Percentiles rank a stretch among this genome's conserved stretches.
Conservation (phyloP, 2,113 vertebrate species). For the Oryctolagus cuniculus region DNA sequence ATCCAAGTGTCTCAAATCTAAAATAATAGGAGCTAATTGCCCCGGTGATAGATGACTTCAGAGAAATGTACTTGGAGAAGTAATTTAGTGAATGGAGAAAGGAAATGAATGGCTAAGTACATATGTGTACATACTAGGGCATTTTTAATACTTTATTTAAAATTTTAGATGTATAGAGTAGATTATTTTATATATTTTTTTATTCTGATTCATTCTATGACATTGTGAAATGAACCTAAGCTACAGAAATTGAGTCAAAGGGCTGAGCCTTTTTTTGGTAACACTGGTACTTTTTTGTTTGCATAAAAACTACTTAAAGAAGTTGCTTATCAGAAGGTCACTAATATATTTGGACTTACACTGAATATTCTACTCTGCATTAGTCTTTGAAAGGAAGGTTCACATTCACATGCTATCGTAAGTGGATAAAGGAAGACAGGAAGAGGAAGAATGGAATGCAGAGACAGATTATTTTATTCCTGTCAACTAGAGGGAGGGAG, state of each 20-base stretch:
- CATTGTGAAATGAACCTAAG: not conserved
- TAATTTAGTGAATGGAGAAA: not conserved
- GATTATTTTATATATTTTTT: not conserved
- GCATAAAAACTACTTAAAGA: not conserved
- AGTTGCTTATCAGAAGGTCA: not conserved
- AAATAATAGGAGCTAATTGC: slow-evolving; percentile 4
- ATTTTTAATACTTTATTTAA: not conserved
- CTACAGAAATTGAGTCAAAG: not conserved
- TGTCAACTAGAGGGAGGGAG: not conserved
- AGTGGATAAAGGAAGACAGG: not conserved
- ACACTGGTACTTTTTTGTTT: slow-evolving; percentile 30
- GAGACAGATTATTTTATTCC: not conserved
- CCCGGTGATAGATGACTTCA: not conserved
- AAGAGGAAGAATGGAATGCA: not conserved
- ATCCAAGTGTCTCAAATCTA: slow-evolving; percentile 21
- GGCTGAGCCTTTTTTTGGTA: not conserved
- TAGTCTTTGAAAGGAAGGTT: slow-evolving; percentile 53
- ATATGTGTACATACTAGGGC: not conserved
- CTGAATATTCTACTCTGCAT: slow-evolving; percentile 14
- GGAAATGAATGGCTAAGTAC: not conserved
- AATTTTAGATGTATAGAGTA: not conserved
- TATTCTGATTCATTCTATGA: slow-evolving; percentile 1
- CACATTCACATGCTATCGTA: slow-evolving; percentile 23
- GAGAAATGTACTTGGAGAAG: not conserved
- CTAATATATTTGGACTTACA: slow-evolving; percentile 36